Conservation (phyloP, 1,140 invertebrate species). For the Bombus terrestris region DNA sequence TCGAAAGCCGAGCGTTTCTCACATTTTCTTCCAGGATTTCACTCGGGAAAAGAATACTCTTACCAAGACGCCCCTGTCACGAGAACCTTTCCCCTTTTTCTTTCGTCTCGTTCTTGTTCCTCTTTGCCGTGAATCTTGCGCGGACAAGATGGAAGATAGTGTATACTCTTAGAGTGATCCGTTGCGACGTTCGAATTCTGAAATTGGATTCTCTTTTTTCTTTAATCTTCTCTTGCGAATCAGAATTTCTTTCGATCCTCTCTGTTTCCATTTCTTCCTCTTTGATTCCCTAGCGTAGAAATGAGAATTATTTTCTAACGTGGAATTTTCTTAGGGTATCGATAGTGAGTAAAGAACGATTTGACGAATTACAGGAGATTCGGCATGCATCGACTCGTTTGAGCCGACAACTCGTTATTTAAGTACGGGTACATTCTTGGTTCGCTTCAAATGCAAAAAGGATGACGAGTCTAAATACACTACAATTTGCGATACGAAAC, state of each 20-base stretch:
- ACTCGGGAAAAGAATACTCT: conserved; percentile 7
- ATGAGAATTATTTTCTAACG: neutral
- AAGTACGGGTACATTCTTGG: no score
- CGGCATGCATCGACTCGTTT: no score
- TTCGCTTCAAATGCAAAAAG: no score
- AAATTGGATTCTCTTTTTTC: neutral
- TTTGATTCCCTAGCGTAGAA: neutral
- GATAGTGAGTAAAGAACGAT: neutral
- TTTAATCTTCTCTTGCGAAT: neutral
- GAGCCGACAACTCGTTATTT: no score
- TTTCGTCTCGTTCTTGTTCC: neutral
- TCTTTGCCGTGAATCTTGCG: neutral
- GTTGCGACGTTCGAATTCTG: neutral
- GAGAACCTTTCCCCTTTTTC: neutral
- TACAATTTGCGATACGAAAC: no score
- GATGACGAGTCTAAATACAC: no score
- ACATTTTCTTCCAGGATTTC: conserved; percentile 50
- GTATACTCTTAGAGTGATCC: neutral
- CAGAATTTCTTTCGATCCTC: neutral
- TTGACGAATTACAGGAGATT: neutral
- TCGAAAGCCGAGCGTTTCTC: conserved; percentile 30
- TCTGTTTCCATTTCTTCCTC: neutral
- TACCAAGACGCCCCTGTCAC: neutral
- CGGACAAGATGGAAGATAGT: neutral
- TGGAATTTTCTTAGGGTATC: no score